Conservation (phyloP, 1,140 invertebrate genomes). For the Leptoteleia sp. region DNA sequence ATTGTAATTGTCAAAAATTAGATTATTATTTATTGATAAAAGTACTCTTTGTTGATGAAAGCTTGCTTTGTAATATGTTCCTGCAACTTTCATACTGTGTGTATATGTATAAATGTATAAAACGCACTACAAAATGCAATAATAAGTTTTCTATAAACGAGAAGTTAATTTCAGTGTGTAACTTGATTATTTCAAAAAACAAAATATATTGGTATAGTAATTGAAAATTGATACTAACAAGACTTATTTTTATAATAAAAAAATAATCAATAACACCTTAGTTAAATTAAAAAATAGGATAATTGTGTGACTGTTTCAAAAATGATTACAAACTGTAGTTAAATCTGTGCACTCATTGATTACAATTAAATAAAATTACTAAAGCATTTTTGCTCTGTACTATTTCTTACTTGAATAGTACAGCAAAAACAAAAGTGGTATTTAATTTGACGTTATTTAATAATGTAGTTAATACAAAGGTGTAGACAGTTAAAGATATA, state of each 20-base stretch:
- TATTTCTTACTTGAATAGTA: no score
- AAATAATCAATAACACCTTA: no score
- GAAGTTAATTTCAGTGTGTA: neutral
- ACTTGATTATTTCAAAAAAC: slow-evolving; percentile 8
- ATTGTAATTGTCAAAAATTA: slow-evolving; percentile 1
- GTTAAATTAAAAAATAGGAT: no score
- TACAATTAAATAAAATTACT: no score
- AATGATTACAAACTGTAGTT: slow-evolving; percentile 5
- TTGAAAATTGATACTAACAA: neutral
- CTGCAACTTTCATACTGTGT: no score
- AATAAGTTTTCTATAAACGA: slow-evolving; percentile 8
- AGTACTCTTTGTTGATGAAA: slow-evolving; percentile 31
- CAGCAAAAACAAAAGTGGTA: no score
- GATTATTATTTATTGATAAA: slow-evolving; percentile 2
- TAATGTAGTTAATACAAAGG: no score
- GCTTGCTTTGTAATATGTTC: no score
- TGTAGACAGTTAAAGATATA: no score
- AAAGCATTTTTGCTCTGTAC: no score
- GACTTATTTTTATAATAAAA: neutral
- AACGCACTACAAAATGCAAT: slow-evolving; percentile 30
- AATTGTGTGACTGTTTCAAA: no score
- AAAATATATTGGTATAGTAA: neutral
- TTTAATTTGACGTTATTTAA: no score
- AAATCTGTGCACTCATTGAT: slow-evolving; percentile 12
- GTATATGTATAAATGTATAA: slow-evolving; percentile 6